These are phyloP conservation scores for Muschampia plurimacula DNA, from an alignment of 2,888 invertebrate genomes.

Conservation along the genomic window DNA sequence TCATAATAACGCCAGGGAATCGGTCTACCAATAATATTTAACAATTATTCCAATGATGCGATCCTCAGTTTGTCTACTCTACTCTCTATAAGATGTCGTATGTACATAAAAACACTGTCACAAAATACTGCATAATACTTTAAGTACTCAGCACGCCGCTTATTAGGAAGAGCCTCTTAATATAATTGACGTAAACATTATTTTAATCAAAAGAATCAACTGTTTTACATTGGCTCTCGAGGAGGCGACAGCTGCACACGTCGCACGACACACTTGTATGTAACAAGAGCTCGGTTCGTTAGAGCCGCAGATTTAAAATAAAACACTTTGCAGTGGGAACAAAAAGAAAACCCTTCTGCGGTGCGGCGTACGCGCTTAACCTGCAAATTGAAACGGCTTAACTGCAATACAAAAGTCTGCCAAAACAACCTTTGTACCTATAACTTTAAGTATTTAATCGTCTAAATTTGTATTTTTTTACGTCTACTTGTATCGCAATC, in stretches of 20 bases:
- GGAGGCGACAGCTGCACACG: constrained; percentile 63
- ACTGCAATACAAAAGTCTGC: constrained; percentile 47
- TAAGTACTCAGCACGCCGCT: not conserved
- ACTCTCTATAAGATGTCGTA: not conserved
- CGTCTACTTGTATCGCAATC: constrained; percentile 51
- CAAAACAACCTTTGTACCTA: constrained; percentile 56
- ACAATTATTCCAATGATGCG: constrained; percentile 2
- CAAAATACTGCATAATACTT: not conserved
- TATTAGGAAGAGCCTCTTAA: not conserved
- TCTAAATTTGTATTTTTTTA: constrained; percentile 46
- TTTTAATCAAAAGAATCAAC: constrained; percentile 34
- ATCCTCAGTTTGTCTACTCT: constrained; percentile 5
- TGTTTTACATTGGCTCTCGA: constrained; percentile 30
- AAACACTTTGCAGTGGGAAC: constrained; percentile 71
- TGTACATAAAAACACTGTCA: not conserved
- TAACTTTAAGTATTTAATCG: constrained; percentile 59
- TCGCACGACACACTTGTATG: constrained; percentile 54
- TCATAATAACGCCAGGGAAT: constrained; percentile 15
- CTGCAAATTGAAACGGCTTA: constrained; percentile 57
- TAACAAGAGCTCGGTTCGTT: constrained; percentile 78
- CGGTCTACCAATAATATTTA: constrained; percentile 17
- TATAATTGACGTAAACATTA: constrained; percentile 27
- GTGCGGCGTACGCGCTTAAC: constrained; percentile 67
- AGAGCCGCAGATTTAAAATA: constrained; percentile 81
- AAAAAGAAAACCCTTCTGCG: constrained; percentile 71